A percentile compares a stretch with the other conserved stretches of the same genome.
Evolutionary conservation across 35 echinoderm and acorn worm species (phyloP).

Genomic region (Heliocidaris erythrogramma): DNA sequence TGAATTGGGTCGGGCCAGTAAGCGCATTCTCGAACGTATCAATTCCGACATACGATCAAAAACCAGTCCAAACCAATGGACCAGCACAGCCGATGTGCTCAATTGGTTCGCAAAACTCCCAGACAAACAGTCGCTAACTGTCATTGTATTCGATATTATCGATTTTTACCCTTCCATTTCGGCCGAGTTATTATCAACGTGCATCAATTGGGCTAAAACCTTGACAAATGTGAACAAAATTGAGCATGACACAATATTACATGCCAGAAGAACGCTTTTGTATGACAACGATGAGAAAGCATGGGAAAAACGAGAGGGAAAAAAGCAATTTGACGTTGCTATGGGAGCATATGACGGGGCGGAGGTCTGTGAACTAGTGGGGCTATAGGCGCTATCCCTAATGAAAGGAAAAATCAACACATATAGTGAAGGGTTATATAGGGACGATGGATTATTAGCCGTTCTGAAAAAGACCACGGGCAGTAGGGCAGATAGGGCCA

Average conservation of each 20-base stretch:
- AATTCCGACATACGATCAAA: constrained; percentile 13
- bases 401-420: neutral
- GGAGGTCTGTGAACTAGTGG: constrained; percentile 63
- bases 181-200: constrained; percentile 25
- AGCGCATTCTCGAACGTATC: constrained; percentile 48
- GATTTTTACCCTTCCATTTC: constrained; percentile 58
- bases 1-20: too few relatives aligned
- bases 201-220: constrained; percentile 50
- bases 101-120: constrained; percentile 32
- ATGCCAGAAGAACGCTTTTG: constrained; percentile 59
- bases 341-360: too few relatives aligned
- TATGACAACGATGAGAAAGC: too few relatives aligned
- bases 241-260: constrained; percentile 54
- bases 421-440: constrained; percentile 9
- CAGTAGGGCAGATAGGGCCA: constrained; percentile 1
- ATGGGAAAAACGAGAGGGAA: constrained; percentile 63
- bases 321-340: too few relatives aligned
- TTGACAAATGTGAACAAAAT: constrained; percentile 9
- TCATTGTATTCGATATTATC: constrained; percentile 60
- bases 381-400: neutral
- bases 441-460: constrained; percentile 23
- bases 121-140: too few relatives aligned
- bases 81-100: constrained; percentile 42
- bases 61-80: constrained; percentile 57
- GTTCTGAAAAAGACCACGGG: neutral